phyloP scores from a whole-genome alignment of 2,888 invertebrate species.

The Aphidoletes aphidimyza region DNA sequence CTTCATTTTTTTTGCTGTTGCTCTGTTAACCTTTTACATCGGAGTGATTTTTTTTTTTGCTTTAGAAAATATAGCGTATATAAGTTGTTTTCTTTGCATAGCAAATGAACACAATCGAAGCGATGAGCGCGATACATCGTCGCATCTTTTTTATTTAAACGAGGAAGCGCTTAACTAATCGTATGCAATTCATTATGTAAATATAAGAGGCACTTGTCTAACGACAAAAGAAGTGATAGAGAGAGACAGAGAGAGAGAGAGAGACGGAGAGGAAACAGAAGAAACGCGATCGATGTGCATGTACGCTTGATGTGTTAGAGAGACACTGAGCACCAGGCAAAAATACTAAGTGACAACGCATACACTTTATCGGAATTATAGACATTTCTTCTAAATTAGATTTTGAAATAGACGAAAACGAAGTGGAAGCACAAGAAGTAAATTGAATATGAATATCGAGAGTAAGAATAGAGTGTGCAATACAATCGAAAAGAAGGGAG shows the following conservation, averaged over 20 bases:
- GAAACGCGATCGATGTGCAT: background rate
- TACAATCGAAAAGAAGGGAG: too few species aligned
- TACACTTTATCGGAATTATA: conserved; percentile 47
- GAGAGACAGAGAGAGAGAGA: background rate
- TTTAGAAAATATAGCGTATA: too few species aligned
- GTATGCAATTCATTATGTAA: conserved; percentile 44
- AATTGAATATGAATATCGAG: conserved; percentile 31
- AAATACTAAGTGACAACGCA: conserved; percentile 20
- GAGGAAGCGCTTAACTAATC: conserved; percentile 1
- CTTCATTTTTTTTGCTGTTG: background rate
- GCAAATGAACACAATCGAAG: too few species aligned
- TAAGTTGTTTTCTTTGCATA: too few species aligned
- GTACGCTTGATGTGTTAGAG: background rate
- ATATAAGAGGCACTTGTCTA: conserved; percentile 17
- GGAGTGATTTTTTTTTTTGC: too few species aligned
- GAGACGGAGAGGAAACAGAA: background rate
- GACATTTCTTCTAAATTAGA: conserved; percentile 44
- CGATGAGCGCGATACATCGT: background rate
- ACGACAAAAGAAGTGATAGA: background rate
- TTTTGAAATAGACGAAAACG: conserved; percentile 36
- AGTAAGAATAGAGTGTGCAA: too few species aligned
- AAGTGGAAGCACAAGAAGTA: background rate
- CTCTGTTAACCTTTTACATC: background rate
- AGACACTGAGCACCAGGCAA: background rate
- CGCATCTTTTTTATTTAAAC: background rate